phyloP scores from a whole-genome alignment of 2,797 vertebrate genomes.

The Simalia tracyae region DNA sequence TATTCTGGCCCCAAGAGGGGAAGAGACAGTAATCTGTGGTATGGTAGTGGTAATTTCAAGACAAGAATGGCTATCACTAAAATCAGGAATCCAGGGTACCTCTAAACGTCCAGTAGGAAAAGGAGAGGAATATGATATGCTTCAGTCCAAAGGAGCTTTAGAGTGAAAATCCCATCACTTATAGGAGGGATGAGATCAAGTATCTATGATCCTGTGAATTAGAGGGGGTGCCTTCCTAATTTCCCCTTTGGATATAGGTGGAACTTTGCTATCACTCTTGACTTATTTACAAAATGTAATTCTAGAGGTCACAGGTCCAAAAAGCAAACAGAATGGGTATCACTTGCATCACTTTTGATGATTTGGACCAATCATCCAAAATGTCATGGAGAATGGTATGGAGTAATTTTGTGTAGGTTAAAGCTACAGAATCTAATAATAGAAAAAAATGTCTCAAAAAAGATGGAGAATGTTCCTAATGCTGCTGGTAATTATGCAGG shows the following conservation, averaged over 20 bases:
- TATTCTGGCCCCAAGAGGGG: neutral
- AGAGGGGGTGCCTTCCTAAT: neutral
- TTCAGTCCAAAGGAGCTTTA: too few species aligned
- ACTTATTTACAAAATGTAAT: neutral
- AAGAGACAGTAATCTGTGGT: neutral
- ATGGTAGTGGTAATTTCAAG: neutral
- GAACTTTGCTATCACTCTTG: neutral
- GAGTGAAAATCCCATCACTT: too few species aligned
- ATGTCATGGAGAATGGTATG: neutral
- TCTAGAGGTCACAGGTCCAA: neutral
- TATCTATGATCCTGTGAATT: neutral
- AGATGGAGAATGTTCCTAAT: neutral
- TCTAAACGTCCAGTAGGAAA: too few species aligned
- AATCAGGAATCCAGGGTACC: too few species aligned
- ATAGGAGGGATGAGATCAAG: too few species aligned
- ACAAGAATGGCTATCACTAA: neutral
- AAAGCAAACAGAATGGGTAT: neutral
- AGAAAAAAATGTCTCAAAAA: neutral
- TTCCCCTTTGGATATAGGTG: neutral
- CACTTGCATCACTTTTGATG: neutral
- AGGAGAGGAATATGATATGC: too few species aligned
- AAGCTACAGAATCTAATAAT: neutral
- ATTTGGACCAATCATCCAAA: neutral
- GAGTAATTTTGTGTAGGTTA: neutral
- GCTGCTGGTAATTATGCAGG: neutral